Evolutionary conservation across 2,888 invertebrate species (phyloP), one percentile per base, ranked within the genome.

Genomic region (Andricus curvator): DNA sequence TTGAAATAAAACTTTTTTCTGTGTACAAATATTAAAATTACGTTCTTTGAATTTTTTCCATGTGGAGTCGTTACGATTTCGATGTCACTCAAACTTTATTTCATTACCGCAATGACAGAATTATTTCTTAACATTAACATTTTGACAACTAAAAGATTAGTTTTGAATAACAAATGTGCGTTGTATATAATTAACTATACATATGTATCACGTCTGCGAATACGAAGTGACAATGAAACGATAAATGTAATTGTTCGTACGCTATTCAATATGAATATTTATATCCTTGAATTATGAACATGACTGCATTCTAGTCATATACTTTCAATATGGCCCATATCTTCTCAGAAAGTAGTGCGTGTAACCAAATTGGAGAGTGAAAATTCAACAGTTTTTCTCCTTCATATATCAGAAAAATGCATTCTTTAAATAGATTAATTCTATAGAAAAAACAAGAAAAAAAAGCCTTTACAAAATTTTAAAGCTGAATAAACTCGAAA

Each of bases 31-130:
- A 6, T 33, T 5, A 33, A 33, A 33, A 33, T 33, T 8, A 33
- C 6, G 8, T 33, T 33, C 33, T 6, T 33, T 33, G 20, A 51
- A 17, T 33, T 48, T 70, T 70, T 17, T 17, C 29, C 29, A 29
- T 70, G 48, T 22, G 9, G 17, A 29, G 17, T 70, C 51, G 48
- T 48, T 48, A 70, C 48, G 48, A 70, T 70, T 48, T 48, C 25
- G 44, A 48, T 70, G 48, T 25, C 68, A 70, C 48, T 70, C 68
- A 70, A 48, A 17, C 17, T 48, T 48, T 9, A 29, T n/a, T 41
- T 25, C 13, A 41, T 6, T 70, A 9, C 48, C 29, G 51, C 20
- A 70, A 29, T 70, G 68, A 70, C 68, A 70, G 68, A 70, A 70
- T 48, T 29, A 48, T 48, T 70, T 70, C 15, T 44, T 44, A 44